These are phyloP conservation scores for Copidosoma floridanum DNA, from an alignment of 1,140 invertebrate species.

Conservation along the genomic window DNA sequence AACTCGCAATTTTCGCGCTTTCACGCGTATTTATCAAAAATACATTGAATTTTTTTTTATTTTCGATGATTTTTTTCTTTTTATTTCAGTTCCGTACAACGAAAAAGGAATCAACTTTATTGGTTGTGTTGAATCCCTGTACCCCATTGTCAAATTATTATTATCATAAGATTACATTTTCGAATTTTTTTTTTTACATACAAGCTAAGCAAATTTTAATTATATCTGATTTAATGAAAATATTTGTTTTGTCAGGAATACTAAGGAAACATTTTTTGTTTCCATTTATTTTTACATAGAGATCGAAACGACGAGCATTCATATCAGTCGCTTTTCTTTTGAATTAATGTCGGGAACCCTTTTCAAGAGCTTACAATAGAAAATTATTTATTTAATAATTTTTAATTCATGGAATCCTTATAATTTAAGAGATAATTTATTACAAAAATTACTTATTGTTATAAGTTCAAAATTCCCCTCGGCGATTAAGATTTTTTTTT, in stretches of 20 bases:
- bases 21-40: constrained; percentile 26
- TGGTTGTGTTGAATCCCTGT: background rate
- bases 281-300: background rate
- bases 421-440: too few species aligned
- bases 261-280: background rate
- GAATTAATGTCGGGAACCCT: too few species aligned
- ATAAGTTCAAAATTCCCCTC: too few species aligned
- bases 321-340: constrained; percentile 10
- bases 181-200: constrained; percentile 7
- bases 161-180: too few species aligned
- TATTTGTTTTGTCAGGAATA: background rate
- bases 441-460: too few species aligned
- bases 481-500: too few species aligned
- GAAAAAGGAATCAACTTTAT: too few species aligned
- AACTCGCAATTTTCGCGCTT: constrained; percentile 16
- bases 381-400: too few species aligned
- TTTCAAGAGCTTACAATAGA: too few species aligned
- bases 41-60: constrained; percentile 14
- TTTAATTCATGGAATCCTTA: too few species aligned
- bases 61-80: constrained; percentile 4
- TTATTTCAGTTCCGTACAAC: background rate
- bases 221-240: constrained; percentile 16
- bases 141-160: background rate
- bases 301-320: constrained; percentile 29
- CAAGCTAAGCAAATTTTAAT: constrained; percentile 22